Conservation (phyloP, 2,113 vertebrate genomes). For the Plecturocebus donacophilus region DNA sequence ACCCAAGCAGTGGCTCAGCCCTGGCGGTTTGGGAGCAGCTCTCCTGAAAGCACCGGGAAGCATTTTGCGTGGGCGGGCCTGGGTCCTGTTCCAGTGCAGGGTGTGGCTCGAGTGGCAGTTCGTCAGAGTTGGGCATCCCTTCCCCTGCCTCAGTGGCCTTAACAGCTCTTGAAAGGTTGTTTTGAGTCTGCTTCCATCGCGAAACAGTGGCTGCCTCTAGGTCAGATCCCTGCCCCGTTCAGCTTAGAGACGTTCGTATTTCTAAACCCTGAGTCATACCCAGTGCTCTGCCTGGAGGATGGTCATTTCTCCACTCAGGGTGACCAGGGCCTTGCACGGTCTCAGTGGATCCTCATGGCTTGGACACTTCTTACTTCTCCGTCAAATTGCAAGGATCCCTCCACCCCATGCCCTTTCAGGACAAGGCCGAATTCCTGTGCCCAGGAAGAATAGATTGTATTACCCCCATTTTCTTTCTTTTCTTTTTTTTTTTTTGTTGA, state of each 20-base stretch:
- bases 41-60: neutral
- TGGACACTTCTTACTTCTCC: neutral
- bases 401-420: accelerated
- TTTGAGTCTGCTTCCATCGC: neutral
- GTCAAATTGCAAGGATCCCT: neutral
- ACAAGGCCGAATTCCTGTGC: no score
- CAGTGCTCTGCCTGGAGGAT: neutral
- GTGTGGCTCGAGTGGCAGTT: accelerated
- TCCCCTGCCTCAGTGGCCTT: accelerated
- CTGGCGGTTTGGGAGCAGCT: neutral
- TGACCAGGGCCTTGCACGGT: accelerated
- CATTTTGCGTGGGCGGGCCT: accelerated
- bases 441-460: neutral
- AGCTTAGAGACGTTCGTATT: accelerated
- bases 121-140: accelerated
- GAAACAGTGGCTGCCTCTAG: neutral
- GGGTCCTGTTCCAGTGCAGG: no score
- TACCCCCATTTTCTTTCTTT: neutral
- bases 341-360: neutral
- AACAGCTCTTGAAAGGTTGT: no score
- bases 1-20: neutral
- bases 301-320: neutral
- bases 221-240: neutral
- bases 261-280: neutral
- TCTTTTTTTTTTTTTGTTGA: no score